phyloP scores from a whole-genome alignment of 2,113 vertebrate genomes.

The Chrysemys picta region DNA sequence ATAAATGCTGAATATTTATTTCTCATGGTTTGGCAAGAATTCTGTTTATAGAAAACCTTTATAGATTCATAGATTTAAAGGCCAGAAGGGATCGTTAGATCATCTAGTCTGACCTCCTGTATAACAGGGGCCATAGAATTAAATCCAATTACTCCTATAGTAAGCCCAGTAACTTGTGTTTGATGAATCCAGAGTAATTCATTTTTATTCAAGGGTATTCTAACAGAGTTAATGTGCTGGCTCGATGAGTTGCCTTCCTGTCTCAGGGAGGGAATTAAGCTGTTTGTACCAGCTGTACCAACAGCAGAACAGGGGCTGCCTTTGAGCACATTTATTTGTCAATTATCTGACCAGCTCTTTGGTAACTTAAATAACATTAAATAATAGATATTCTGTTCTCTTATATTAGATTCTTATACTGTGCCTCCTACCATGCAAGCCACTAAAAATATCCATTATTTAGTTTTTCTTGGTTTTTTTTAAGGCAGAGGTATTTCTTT shows the following conservation, averaged over 20 bases:
- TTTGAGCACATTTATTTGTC: not conserved
- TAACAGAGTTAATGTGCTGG: not conserved
- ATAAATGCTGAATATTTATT: not conserved
- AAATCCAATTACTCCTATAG: not conserved
- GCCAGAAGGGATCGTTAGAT: not conserved
- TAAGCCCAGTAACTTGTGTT: not conserved
- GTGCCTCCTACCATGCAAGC: not conserved
- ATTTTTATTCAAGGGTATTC: not conserved
- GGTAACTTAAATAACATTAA: not conserved
- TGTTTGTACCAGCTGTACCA: not conserved
- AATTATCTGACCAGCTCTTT: not conserved
- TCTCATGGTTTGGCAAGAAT: not conserved
- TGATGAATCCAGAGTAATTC: not conserved
- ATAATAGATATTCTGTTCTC: not conserved
- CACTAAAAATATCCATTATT: not conserved
- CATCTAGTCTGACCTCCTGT: not conserved
- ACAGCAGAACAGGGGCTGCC: not conserved
- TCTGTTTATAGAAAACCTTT: not conserved
- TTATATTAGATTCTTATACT: not conserved
- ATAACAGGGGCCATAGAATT: not conserved
- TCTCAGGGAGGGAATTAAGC: not conserved
- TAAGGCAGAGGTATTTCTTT: not conserved
- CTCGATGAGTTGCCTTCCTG: not conserved
- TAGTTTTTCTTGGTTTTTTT: not conserved
- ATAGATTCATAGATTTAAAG: not conserved